Conservation (phyloP, 2,113 vertebrate genomes). For the Myotis davidii region DNA sequence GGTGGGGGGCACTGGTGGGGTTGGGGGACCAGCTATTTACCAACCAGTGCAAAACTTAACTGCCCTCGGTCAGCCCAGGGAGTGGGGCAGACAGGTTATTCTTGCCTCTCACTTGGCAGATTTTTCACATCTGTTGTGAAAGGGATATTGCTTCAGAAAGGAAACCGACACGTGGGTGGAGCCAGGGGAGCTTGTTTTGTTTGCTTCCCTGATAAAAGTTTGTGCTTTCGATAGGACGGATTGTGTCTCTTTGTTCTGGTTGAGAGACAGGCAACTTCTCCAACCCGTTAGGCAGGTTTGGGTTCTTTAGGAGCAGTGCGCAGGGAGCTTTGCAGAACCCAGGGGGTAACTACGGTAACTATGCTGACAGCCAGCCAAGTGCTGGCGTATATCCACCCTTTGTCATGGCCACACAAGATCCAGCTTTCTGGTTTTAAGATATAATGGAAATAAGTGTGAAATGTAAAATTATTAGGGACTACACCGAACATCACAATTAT, state of each 20-base stretch:
- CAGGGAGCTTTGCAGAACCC: background rate
- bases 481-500: background rate
- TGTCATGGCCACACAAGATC: background rate
- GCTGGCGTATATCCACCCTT: background rate
- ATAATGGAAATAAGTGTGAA: background rate
- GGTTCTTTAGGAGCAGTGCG: background rate
- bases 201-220: conserved; percentile 55
- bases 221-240: background rate
- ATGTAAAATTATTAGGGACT: background rate
- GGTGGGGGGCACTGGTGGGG: background rate
- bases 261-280: background rate
- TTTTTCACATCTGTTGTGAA: conserved; percentile 57
- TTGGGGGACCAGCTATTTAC: background rate
- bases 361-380: background rate
- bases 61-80: background rate
- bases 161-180: conserved; percentile 30
- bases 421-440: background rate
- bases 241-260: background rate
- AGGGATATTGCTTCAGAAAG: conserved; percentile 65
- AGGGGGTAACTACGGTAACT: background rate
- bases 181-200: conserved; percentile 2
- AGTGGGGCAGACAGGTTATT: background rate
- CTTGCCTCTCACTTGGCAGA: background rate
- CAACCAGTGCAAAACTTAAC: background rate
- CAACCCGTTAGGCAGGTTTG: conserved; percentile 3